Percentiles rank a stretch among this genome's conserved stretches.
Conservation (phyloP, 1,140 invertebrate genomes). For the Apis mellifera region DNA sequence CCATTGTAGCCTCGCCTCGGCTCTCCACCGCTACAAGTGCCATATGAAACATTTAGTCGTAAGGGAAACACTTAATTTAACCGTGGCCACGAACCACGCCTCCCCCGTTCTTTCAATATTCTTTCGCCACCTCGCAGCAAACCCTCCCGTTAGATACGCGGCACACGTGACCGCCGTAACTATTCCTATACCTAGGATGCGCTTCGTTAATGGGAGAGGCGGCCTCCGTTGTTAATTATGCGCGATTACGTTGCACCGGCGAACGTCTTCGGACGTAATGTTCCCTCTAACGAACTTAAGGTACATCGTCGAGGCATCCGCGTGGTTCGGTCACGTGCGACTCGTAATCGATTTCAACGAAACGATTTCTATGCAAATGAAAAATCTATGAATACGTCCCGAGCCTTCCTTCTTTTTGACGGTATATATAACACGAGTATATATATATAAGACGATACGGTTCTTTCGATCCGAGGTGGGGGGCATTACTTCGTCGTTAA, state of each 20-base stretch:
- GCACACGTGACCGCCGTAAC: constrained; percentile 8
- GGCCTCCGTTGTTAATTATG: neutral
- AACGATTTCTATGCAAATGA: neutral
- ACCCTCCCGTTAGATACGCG: neutral
- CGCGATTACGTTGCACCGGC: neutral
- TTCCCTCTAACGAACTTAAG: neutral
- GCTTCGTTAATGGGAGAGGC: constrained; percentile 5
- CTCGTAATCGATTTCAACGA: neutral
- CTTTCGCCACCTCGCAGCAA: neutral
- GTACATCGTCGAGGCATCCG: neutral
- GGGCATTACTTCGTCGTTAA: too few relatives aligned
- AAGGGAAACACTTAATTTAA: constrained; percentile 32
- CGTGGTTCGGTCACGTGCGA: neutral
- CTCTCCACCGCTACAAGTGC: constrained; percentile 8
- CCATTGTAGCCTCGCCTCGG: constrained; percentile 23
- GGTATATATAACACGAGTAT: neutral
- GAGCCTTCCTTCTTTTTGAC: neutral
- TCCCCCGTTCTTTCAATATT: constrained; percentile 17
- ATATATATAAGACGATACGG: too few relatives aligned
- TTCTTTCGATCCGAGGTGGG: neutral
- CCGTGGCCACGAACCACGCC: neutral
- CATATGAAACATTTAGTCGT: constrained; percentile 57
- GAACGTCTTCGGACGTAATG: neutral
- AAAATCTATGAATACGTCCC: neutral
- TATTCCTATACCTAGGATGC: neutral